Base-by-base conservation (phyloP, 2,113 vertebrate species). In the Mesitornis unicolor region DNA sequence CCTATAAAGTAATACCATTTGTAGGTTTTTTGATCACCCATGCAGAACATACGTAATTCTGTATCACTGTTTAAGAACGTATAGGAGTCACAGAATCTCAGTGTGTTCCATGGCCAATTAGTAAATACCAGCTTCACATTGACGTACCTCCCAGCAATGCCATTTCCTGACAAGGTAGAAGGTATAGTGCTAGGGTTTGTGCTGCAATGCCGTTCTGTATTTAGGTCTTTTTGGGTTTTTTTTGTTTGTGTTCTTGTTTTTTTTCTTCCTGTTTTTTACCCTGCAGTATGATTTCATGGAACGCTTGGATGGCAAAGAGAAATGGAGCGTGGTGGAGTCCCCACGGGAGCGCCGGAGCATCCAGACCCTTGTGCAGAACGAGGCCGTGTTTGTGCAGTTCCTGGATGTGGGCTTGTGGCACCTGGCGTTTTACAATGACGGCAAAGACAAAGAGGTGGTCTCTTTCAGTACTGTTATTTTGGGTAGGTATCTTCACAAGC, bases 281-380 rank as follows among this genome's bases (percentile, higher is more conserved):
- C 81, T 88, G 45, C 95, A 99, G 99, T 99, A 99, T 60, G 99
- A 99, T 96, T 99, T 99, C 95, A 99, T 99, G 99, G 99, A 99
- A 60, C 99, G 99, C 26, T 97, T 99, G 97, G 99, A 99, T 9
- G 99, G 99, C 48, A 99, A 99, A 64, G 99, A 99, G 98, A 99
- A 99, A 96, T 99, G 99, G 99, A 99, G 99, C 1, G 99, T 99
- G 96, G 99, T 99, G 13, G 99, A 99, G 96, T 98, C 99, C 3
- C 99, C 99, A 0, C 96, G 99, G 83, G 99, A 99, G 15, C 98
- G 99, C 9, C 98, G 99, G 28, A 99, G 99, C 95, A 98, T 99
- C 74, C 99, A 99, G 95, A 99, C 99, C 3, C 98, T 99, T n/a
- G 99, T 99, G 14, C 99, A 99, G 87, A 99, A 99, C 14, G 99